These are phyloP conservation scores for Drosophila trapezifrons DNA, from an alignment of 1,140 invertebrate species.

Conservation along the genomic window DNA sequence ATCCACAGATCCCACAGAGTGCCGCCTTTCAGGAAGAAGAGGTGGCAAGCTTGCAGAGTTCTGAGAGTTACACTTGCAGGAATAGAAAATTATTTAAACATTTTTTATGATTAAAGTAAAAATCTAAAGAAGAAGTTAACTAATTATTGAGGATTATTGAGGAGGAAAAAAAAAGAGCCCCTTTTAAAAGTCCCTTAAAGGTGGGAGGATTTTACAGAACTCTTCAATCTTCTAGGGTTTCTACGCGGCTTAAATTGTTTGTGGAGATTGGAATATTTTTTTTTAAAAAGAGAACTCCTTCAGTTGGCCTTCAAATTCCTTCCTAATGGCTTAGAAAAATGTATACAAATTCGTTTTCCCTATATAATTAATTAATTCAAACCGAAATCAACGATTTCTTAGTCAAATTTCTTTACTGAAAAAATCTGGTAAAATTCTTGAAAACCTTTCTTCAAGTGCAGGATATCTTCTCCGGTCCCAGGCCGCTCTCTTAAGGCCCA, in stretches of 20 bases:
- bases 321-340: too few relatives aligned
- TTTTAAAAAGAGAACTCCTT: too few relatives aligned
- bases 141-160: not conserved
- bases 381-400: not conserved
- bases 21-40: constrained; percentile 3
- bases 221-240: too few relatives aligned
- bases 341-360: too few relatives aligned
- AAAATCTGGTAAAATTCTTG: not conserved
- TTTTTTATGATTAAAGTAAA: not conserved
- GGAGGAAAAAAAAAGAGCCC: too few relatives aligned
- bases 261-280: too few relatives aligned
- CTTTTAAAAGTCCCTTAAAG: too few relatives aligned
- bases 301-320: too few relatives aligned
- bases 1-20: constrained; percentile 36
- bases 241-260: too few relatives aligned
- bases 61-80: constrained; percentile 8
- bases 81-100: too few relatives aligned
- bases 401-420: not conserved
- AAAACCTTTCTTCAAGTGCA: constrained; percentile 9
- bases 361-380: too few relatives aligned
- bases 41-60: constrained; percentile 15
- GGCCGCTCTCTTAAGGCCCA: constrained; percentile 57
- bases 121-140: not conserved
- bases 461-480: not conserved
- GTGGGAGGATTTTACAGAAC: too few relatives aligned